Conservation (phyloP, 1,140 invertebrate genomes). For the Leptinotarsa undecemlineata region DNA sequence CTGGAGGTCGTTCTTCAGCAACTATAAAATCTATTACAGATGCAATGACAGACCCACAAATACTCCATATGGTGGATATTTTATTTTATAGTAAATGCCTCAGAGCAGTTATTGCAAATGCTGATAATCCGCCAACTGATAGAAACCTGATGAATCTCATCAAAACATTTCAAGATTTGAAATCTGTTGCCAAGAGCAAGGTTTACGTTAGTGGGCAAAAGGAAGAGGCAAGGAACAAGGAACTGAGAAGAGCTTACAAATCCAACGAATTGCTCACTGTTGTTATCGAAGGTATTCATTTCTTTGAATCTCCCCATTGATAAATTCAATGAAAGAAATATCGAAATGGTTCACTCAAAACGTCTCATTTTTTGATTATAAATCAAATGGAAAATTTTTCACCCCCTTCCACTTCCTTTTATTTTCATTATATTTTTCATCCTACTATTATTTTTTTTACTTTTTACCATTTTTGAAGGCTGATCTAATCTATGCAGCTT, state of each 20-base stretch:
- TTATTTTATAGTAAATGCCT: conserved; percentile 36
- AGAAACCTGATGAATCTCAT: conserved; percentile 34
- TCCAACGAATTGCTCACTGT: conserved; percentile 40
- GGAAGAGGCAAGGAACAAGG: conserved; percentile 43
- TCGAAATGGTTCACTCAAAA: too few relatives aligned
- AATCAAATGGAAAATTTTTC: too few relatives aligned
- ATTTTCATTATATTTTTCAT: too few relatives aligned
- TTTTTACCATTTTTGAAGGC: too few relatives aligned
- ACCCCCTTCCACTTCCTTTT: too few relatives aligned
- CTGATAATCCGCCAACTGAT: conserved; percentile 14
- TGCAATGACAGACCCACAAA: conserved; percentile 20
- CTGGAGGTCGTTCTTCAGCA: neutral
- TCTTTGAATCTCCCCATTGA: too few relatives aligned
- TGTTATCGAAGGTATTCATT: conserved; percentile 35
- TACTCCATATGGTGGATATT: conserved; percentile 34
- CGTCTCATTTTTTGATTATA: too few relatives aligned
- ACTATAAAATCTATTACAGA: neutral
- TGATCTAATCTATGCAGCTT: too few relatives aligned
- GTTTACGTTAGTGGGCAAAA: conserved; percentile 42
- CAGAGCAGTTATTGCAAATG: conserved; percentile 18
- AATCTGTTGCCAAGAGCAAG: conserved; percentile 37
- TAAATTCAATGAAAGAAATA: too few relatives aligned
- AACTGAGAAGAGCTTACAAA: conserved; percentile 43
- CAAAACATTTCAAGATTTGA: conserved; percentile 35
- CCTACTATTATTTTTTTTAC: too few relatives aligned